Conservation (phyloP, 2,113 vertebrate species). For the Forbesichthys papilliferus region DNA sequence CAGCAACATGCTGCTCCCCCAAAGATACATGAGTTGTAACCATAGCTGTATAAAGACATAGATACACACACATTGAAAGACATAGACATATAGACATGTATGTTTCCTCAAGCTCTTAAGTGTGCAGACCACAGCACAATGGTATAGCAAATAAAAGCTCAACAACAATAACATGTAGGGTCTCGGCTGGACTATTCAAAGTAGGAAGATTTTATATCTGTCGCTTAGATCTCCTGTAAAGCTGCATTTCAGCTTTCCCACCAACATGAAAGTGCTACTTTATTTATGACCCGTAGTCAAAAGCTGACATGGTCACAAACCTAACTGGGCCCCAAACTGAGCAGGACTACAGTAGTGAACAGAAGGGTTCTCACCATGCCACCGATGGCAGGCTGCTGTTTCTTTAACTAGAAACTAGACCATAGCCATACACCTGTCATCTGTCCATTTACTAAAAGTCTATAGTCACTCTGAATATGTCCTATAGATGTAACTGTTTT, state of each 20-base stretch:
- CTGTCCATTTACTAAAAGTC: slow-evolving; percentile 23
- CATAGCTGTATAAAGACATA: not conserved
- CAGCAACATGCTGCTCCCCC: not conserved
- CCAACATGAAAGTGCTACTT: slow-evolving; percentile 65
- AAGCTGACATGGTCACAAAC: slow-evolving; percentile 47
- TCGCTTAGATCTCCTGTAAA: slow-evolving; percentile 65
- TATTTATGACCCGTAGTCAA: slow-evolving; percentile 46
- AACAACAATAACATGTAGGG: slow-evolving; percentile 7
- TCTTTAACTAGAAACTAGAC: slow-evolving; percentile 17
- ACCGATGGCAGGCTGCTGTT: not conserved
- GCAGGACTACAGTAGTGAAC: slow-evolving; percentile 9
- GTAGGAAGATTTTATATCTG: slow-evolving; percentile 56
- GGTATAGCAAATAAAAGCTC: not conserved
- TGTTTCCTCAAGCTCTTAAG: too few relatives aligned
- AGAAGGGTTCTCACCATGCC: slow-evolving; percentile 14
- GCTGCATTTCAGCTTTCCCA: slow-evolving; percentile 71
- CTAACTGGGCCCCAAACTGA: not conserved
- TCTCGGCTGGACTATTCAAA: slow-evolving; percentile 31
- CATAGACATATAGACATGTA: not conserved
- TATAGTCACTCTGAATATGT: too few relatives aligned
- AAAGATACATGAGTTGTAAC: not conserved
- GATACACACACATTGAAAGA: not conserved
- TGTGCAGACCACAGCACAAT: too few relatives aligned
- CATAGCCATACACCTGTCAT: slow-evolving; percentile 58
- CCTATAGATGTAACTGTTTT: too few relatives aligned